Conservation (phyloP, 2,888 invertebrate species). For the Limulus polyphemus region DNA sequence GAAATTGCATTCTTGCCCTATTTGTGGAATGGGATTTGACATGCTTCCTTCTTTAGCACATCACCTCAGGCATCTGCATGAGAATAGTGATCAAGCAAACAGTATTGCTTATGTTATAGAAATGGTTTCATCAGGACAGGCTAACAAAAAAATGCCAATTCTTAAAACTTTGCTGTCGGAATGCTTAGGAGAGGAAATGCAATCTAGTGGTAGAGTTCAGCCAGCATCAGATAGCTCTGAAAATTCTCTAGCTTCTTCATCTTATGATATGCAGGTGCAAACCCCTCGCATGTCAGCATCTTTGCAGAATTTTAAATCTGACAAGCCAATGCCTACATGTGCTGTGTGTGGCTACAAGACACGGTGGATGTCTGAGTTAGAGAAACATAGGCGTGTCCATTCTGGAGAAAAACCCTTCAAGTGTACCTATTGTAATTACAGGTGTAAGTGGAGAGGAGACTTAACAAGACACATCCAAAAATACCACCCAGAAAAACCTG, state of each 20-base stretch:
- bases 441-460: constrained; percentile 27
- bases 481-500: constrained; percentile 21
- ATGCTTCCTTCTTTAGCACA: constrained; percentile 20
- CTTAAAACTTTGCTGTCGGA: too few relatives aligned
- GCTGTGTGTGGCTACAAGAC: constrained; percentile 23
- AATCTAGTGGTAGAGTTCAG: background rate
- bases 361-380: constrained; percentile 25
- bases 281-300: constrained; percentile 6
- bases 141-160: too few relatives aligned
- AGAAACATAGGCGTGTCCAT: constrained; percentile 25
- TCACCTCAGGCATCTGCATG: constrained; percentile 19
- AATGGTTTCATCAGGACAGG: constrained; percentile 11
- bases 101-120: constrained; percentile 19
- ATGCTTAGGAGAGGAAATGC: background rate
- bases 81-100: constrained; percentile 9
- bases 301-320: constrained; percentile 3
- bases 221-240: background rate
- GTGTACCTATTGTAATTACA: constrained; percentile 25
- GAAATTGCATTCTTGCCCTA: constrained; percentile 22
- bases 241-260: background rate
- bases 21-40: constrained; percentile 24
- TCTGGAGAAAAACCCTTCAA: constrained; percentile 25
- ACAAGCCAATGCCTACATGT: constrained; percentile 12
- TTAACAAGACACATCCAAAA: constrained; percentile 25
- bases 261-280: constrained; percentile 6